Base-by-base conservation (phyloP, 2,113 vertebrate species). In the Syrmaticus mikado region DNA sequence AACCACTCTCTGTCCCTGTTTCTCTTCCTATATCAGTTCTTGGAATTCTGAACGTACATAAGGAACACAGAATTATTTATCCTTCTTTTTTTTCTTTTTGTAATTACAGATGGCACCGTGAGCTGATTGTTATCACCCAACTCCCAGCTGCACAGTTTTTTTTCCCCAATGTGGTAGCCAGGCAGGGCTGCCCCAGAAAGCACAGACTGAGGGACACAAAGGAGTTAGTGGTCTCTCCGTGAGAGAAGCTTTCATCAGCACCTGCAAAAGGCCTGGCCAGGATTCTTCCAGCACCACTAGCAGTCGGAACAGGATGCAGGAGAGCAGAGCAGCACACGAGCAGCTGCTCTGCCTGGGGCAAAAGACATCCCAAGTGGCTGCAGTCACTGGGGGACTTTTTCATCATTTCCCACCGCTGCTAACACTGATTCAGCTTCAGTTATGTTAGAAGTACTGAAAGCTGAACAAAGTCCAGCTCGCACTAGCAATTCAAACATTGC, bases 291-390 rank as follows among this genome's bases (percentile, higher is more conserved):
- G 55, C n/a, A 52, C 45, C 18, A 14, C 22, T 21, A 24, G 4
- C 12, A 32, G 40, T 16, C 45, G 41, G 64, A 80, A 4, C 13
- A 34, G 30, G 76, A 24, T 13, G 36, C 60, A 82, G 46, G 46
- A 91, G 55, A 53, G 53, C 10, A 76, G 61, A 52, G 34, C 43
- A 24, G 3, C 0, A 0, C 20, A 15, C 4, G 53, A 21, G 83
- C 92, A 92, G 77, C 84, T 92, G 87, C 61, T 84, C 25, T 89
- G 93, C 84, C 91, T 34, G 22, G 46, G 85, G 73, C 72, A 65
- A 60, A 14, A 41, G 41, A 7, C 19, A 40, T 28, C 82, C 41
- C 80, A 34, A 34, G 46, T 46, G 52, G 72, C n/a, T 40, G 0
- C 0, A 71, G 52, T 11, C 52, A 48, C 83, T 4, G 43, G 34